Conservation (phyloP, 2,113 vertebrate species). For the Myrmecobius fasciatus region DNA sequence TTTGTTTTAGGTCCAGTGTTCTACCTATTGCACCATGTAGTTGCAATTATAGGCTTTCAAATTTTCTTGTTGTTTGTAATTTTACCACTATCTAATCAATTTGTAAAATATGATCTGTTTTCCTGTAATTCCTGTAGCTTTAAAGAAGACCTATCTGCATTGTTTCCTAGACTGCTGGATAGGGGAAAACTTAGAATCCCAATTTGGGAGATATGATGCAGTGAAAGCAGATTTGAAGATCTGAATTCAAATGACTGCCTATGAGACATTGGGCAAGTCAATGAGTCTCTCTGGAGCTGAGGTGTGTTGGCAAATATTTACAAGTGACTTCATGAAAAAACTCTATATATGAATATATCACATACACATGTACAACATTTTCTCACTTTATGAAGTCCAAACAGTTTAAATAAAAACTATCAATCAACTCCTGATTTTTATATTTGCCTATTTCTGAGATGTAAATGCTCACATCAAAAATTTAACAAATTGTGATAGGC, state of each 20-base stretch:
- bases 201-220: not conserved
- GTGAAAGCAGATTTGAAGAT: too few species aligned
- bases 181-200: not conserved
- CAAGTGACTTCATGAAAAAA: too few species aligned
- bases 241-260: too few species aligned
- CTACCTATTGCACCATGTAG: not conserved
- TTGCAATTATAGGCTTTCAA: not conserved
- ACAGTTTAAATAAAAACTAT: not conserved
- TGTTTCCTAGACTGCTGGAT: not conserved
- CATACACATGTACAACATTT: not conserved
- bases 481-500: not conserved
- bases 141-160: not conserved
- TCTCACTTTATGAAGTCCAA: not conserved
- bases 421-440: not conserved
- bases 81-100: not conserved
- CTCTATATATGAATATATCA: too few species aligned
- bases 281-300: too few species aligned
- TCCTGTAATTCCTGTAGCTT: not conserved
- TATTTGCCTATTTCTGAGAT: not conserved
- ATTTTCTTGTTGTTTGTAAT: not conserved
- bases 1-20: not conserved
- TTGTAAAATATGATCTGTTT: not conserved
- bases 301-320: too few species aligned
- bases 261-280: too few species aligned
- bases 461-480: not conserved